A percentile compares a stretch with the other conserved stretches of the same genome.
These are phyloP conservation scores for Agrochola lychnidis DNA, from an alignment of 2,888 invertebrate genomes.

Conservation along the genomic window DNA sequence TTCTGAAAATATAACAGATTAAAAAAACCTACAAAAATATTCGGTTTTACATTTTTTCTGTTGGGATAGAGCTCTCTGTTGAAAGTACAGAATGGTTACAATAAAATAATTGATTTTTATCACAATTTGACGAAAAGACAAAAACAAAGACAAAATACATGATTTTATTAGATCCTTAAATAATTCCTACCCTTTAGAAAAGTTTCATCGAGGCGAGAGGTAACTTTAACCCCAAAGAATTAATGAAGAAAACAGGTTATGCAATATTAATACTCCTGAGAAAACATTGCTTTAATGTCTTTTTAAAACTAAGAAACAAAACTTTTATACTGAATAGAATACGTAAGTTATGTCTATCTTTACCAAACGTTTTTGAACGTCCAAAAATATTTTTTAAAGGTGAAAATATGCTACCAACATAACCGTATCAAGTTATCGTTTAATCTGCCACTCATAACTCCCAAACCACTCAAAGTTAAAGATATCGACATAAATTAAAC, in stretches of 20 bases:
- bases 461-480: constrained; percentile 72
- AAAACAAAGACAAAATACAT: not conserved
- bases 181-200: not conserved
- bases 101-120: not conserved
- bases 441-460: constrained; percentile 65
- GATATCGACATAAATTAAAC: constrained; percentile 87
- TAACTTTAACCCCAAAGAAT: not conserved
- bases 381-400: not conserved
- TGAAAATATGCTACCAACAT: constrained; percentile 17
- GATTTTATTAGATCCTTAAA: not conserved
- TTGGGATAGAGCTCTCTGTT: too few relatives aligned
- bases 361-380: not conserved
- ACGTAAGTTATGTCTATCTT: not conserved
- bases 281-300: not conserved
- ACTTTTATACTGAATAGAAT: not conserved
- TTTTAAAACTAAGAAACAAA: not conserved
- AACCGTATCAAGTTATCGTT: constrained; percentile 29
- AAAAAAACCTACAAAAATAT: constrained; percentile 2
- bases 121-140: not conserved
- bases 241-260: not conserved
- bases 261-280: not conserved
- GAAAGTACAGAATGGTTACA: not conserved
- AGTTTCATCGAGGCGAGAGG: not conserved
- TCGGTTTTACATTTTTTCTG: not conserved
- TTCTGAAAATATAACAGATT: constrained; percentile 37